phyloP scores from a whole-genome alignment of 2,113 vertebrate genomes.

The Rhinopomastus cyanomelas region DNA sequence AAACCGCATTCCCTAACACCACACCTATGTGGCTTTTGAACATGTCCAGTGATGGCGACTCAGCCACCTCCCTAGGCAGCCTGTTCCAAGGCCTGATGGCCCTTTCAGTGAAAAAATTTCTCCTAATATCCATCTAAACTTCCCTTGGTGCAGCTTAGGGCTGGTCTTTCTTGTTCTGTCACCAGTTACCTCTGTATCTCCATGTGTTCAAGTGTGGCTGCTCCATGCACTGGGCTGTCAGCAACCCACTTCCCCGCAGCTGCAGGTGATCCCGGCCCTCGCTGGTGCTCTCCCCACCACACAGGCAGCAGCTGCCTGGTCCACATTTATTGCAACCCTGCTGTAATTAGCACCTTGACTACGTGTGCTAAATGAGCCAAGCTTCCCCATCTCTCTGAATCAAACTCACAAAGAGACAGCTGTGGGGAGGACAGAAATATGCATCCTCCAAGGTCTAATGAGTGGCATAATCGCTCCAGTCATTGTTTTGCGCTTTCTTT shows the following conservation, averaged over 20 bases:
- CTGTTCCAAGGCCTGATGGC: no score
- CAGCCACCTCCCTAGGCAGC: no score
- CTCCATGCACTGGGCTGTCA: accelerated
- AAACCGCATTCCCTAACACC: no score
- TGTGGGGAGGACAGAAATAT: constrained; percentile 50
- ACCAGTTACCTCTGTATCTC: background rate
- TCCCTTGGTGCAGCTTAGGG: no score
- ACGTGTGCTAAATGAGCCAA: constrained; percentile 25
- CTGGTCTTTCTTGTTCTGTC: no score
- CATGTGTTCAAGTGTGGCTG: accelerated
- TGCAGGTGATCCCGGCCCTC: background rate
- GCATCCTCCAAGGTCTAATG: constrained; percentile 50
- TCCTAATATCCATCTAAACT: no score
- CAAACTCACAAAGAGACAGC: constrained; percentile 53
- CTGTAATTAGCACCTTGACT: constrained; percentile 57
- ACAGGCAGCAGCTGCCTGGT: constrained; percentile 40
- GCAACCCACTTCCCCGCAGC: background rate
- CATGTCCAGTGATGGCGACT: no score
- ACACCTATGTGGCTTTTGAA: no score
- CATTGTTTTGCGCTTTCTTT: constrained; percentile 30
- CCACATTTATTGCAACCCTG: constrained; percentile 16
- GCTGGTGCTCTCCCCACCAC: background rate
- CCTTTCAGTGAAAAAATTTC: no score
- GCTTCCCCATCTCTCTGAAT: constrained; percentile 18
- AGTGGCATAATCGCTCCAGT: constrained; percentile 47